Percentiles rank a stretch among this genome's conserved stretches.
Conservation (phyloP, 2,113 vertebrate species). For the Suncus etruscus region DNA sequence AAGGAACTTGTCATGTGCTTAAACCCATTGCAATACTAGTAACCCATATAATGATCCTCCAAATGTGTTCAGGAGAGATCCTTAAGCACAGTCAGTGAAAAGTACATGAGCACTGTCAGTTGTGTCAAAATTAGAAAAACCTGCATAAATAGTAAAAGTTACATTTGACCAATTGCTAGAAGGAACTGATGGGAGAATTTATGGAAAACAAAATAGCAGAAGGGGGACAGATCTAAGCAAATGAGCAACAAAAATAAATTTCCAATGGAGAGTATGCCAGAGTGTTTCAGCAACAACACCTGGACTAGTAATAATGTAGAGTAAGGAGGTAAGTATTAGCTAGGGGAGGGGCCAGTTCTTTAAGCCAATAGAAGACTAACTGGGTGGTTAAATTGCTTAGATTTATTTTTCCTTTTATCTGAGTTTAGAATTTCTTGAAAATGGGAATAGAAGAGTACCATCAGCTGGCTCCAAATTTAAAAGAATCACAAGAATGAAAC, state of each 20-base stretch:
- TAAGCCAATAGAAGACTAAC: not conserved
- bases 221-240: not conserved
- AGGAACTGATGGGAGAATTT: not conserved
- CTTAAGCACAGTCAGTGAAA: no score
- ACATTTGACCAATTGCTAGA: not conserved
- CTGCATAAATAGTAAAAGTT: not conserved
- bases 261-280: not conserved
- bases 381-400: no score
- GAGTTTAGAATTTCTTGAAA: not conserved
- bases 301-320: not conserved
- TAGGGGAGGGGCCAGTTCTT: not conserved
- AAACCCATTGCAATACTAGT: no score
- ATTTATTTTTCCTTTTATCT: not conserved
- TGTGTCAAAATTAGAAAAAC: no score
- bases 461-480: not conserved
- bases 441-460: not conserved
- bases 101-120: no score
- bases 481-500: no score
- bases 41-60: no score
- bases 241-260: not conserved
- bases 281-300: not conserved
- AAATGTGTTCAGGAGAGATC: no score
- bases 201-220: no score
- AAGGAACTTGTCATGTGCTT: no score
- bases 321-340: not conserved